Base-by-base conservation (phyloP, 2,797 vertebrate genomes). In the Euphonia xanthogaster region DNA sequence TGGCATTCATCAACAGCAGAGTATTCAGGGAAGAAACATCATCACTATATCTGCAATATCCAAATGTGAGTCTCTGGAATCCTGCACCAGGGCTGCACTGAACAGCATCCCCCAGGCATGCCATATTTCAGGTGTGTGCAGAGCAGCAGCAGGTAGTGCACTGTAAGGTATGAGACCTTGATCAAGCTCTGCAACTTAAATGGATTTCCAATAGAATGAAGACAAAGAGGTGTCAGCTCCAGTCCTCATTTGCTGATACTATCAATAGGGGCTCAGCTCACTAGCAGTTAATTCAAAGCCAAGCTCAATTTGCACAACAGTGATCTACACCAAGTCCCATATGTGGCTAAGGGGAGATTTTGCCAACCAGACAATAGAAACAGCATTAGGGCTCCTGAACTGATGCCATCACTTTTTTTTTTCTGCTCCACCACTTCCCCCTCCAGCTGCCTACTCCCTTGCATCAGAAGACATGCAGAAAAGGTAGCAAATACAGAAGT, bases 231-330 rank as follows among this genome's bases (percentile, higher is more conserved):
- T 96, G 89, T 90, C 89, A 93, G 91, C 93, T 88, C 70, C 14
- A 83, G 79, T 23, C 62, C 87, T 93, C 66, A 70, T 75, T 88
- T 96, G 85, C 79, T 86, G 94, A 90, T 78, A 86, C 73, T n/a
- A 88, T 94, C 95, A 93, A 89, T 55, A 72, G 78, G 57, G 68
- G 55, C 91, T 95, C 89, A 95, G 92, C 78, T 96, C 92, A 86
- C 92, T 31, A 77, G 96, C 89, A 93, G 87, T 91, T 96, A 96
- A 97, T 95, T 97, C 94, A 96, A 89, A 95, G 91, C 88, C 86
- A 93, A 95, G 81, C 89, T 93, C 25, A 20, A 96, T 92, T 94
- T 96, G 89, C 96, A 94, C 84, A 93, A 91, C 85, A 83, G 94
- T 93, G 87, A 93, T 92, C 94, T 92, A 93, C 88, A 60, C 89